These are phyloP conservation scores for Melinaea marsaeus DNA, from an alignment of 2,888 invertebrate genomes.

Conservation along the genomic window DNA sequence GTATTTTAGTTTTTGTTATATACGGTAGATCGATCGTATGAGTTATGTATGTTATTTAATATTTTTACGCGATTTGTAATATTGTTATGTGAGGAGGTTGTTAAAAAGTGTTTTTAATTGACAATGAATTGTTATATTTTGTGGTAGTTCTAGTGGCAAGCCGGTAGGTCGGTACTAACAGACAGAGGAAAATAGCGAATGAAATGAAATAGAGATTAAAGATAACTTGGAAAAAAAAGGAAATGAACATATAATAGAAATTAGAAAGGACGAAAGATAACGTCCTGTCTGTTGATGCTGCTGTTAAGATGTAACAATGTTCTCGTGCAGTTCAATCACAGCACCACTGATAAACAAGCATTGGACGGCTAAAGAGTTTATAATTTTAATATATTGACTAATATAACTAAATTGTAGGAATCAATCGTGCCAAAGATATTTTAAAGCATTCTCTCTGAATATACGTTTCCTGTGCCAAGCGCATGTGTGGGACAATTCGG, in stretches of 20 bases:
- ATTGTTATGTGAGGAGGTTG: too few relatives aligned
- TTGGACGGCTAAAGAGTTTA: too few relatives aligned
- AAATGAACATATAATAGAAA: conserved; percentile 7
- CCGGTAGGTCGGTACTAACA: conserved; percentile 35
- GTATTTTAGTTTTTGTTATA: too few relatives aligned
- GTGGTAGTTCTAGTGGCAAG: conserved; percentile 18
- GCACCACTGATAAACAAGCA: too few relatives aligned
- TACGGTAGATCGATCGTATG: too few relatives aligned
- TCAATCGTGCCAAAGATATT: conserved; percentile 25
- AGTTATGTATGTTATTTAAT: too few relatives aligned
- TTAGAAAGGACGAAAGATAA: neutral
- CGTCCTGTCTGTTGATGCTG: too few relatives aligned
- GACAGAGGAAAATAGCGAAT: conserved; percentile 31
- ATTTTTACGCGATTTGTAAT: too few relatives aligned
- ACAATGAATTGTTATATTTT: neutral
- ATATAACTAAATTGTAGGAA: too few relatives aligned
- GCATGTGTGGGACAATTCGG: conserved; percentile 5
- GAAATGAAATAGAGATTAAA: conserved; percentile 13
- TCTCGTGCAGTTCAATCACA: too few relatives aligned
- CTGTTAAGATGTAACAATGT: too few relatives aligned
- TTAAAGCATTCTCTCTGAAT: conserved; percentile 19
- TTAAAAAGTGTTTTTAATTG: neutral
- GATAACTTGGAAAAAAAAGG: conserved; percentile 1
- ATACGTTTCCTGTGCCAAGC: conserved; percentile 21
- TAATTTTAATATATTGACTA: too few relatives aligned